phyloP scores from a whole-genome alignment of 2,113 vertebrate species.

The Neogobius melanostomus region DNA sequence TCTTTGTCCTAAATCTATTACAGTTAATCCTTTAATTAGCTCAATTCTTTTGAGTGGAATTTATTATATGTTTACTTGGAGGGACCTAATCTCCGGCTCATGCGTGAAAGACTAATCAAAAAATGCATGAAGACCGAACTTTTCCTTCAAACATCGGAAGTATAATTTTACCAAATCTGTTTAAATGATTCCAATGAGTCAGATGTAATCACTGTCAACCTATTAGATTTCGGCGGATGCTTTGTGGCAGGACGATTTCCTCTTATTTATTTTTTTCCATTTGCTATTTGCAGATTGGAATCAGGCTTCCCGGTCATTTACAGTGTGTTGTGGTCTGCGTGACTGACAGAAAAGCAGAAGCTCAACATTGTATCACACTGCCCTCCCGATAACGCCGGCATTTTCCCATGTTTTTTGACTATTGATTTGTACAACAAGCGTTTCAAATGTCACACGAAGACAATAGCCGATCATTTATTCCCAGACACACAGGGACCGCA shows the following conservation, averaged over 20 bases:
- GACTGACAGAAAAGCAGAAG: constrained; percentile 6
- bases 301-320: constrained; percentile 54
- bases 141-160: not conserved
- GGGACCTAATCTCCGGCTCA: constrained; percentile 1
- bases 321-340: constrained; percentile 21
- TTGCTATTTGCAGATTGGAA: constrained; percentile 5
- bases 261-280: constrained; percentile 10
- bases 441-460: constrained; percentile 17
- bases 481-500: constrained; percentile 41
- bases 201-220: constrained; percentile 11
- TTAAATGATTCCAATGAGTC: constrained; percentile 1
- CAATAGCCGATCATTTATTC: constrained; percentile 33
- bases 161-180: constrained; percentile 4
- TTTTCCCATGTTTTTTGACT: constrained; percentile 37
- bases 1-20: not conserved
- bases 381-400: constrained; percentile 4
- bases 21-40: constrained; percentile 4
- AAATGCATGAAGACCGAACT: not conserved
- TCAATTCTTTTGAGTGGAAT: not conserved
- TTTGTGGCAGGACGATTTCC: constrained; percentile 8
- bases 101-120: not conserved
- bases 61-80: not conserved
- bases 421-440: constrained; percentile 28
- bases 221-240: not conserved
- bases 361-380: not conserved